These are phyloP conservation scores for Zeuzera pyrina DNA, from an alignment of 2,888 invertebrate species.

Conservation along the genomic window DNA sequence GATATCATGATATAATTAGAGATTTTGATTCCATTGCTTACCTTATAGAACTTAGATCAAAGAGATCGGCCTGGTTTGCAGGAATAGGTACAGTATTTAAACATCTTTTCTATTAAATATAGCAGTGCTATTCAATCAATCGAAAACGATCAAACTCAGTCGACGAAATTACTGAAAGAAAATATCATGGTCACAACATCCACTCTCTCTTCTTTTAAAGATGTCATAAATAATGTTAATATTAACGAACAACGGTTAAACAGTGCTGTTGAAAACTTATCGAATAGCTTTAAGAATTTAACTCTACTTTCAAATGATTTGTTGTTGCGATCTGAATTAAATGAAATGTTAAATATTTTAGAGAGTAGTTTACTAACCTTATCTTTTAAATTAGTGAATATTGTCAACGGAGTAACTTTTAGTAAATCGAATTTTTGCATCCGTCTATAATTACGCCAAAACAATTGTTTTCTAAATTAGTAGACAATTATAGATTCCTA, in stretches of 20 bases:
- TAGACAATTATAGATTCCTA: slow-evolving; percentile 7
- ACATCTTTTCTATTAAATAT: neutral
- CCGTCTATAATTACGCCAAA: slow-evolving; percentile 9
- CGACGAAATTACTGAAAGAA: slow-evolving; percentile 7
- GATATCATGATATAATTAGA: neutral
- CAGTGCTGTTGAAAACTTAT: neutral
- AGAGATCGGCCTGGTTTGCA: neutral
- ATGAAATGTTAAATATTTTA: slow-evolving; percentile 7
- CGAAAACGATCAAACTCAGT: neutral
- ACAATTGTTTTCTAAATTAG: slow-evolving; percentile 9
- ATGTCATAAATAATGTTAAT: neutral
- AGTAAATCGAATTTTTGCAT: slow-evolving; percentile 8
- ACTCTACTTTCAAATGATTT: neutral
- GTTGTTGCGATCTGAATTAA: slow-evolving; percentile 4
- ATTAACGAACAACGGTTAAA: neutral
- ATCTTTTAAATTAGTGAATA: slow-evolving; percentile 9
- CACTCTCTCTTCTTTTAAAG: neutral
- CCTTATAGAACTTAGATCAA: neutral
- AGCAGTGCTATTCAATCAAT: neutral
- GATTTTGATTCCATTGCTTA: neutral
- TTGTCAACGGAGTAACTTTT: slow-evolving; percentile 3
- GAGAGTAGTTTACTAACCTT: too few species aligned
- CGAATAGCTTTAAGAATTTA: neutral
- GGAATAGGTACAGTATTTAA: neutral
- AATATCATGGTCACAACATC: neutral